These are phyloP conservation scores for Melieria crassipennis DNA, from an alignment of 2,888 invertebrate genomes.

Conservation along the genomic window DNA sequence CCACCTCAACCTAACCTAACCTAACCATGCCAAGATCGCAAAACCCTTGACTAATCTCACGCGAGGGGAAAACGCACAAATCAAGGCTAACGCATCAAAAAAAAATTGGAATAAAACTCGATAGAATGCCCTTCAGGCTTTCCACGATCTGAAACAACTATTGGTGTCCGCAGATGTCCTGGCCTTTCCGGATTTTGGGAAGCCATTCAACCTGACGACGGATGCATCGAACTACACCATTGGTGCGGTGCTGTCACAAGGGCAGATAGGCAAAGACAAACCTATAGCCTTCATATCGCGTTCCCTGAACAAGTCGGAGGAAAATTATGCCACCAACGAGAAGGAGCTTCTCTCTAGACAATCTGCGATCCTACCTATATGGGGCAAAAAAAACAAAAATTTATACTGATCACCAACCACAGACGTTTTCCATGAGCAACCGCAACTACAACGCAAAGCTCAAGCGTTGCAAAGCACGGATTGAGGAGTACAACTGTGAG, in stretches of 20 bases:
- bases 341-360: too few relatives aligned
- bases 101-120: slow-evolving; percentile 33
- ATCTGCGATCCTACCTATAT: too few relatives aligned
- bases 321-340: too few relatives aligned
- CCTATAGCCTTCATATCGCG: too few relatives aligned
- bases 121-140: slow-evolving; percentile 34
- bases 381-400: too few relatives aligned
- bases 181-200: slow-evolving; percentile 38
- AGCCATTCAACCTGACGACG: slow-evolving; percentile 20
- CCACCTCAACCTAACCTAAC: too few relatives aligned
- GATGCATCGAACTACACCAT: too few relatives aligned
- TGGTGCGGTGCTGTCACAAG: too few relatives aligned
- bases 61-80: slow-evolving; percentile 39
- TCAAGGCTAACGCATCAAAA: slow-evolving; percentile 37
- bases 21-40: slow-evolving; percentile 12
- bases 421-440: slow-evolving; percentile 26
- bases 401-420: neutral
- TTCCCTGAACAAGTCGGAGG: too few relatives aligned
- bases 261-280: too few relatives aligned
- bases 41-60: slow-evolving; percentile 29
- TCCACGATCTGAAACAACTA: slow-evolving; percentile 39
- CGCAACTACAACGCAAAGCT: slow-evolving; percentile 34
- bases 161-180: slow-evolving; percentile 38
- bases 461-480: slow-evolving; percentile 28
- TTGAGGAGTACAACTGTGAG: slow-evolving; percentile 38